Evolutionary conservation across 2,113 vertebrate species (phyloP), one percentile per base, ranked within the genome.

Genomic region (Elachura formosa): DNA sequence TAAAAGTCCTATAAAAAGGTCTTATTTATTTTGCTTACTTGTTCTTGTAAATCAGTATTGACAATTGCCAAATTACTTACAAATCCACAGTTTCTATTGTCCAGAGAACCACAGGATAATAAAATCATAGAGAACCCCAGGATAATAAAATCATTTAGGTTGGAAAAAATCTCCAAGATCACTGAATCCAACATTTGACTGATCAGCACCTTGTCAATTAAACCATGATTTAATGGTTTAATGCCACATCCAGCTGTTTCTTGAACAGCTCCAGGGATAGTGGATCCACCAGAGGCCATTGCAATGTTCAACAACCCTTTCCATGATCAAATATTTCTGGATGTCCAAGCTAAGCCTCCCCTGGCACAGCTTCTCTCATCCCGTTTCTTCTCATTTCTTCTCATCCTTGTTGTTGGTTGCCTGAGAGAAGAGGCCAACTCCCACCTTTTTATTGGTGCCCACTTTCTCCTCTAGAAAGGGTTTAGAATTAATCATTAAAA

Each of bases 151-250:
- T 36, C 3, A 40, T 52, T 68, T 54, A 41, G 12, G 5, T 1
- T 26, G 31, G 34, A 62, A 48, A 68, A 48, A 14, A 28, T 7
- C 10, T 61, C 25, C 78, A 55, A 41, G 46, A 16, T 23, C 21
- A 33, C 23, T 4, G 10, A 75, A 8, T 48, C 17, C 54, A 55
- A 3, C 1, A 0, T 41, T 62, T 61, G 40, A 55, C 8, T 22
- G 20, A 76, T 62, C 22, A 26, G 25, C 34, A 28, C 18, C 31
- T 61, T 41, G 25, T 41, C 31, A 26, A 40, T 5, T 61, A 54
- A 46, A 34, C 46, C 40, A 28, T 2, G 4, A 2, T 40, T 3
- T 6, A 26, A 28, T 2, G 4, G 2, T 40, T 3, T 6, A 26
- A 10, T 34, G 46, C 8, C 46, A 48, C 14, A 11, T 31, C 11